Conservation (phyloP, 2,113 vertebrate genomes). For the Malaclemys terrapin region DNA sequence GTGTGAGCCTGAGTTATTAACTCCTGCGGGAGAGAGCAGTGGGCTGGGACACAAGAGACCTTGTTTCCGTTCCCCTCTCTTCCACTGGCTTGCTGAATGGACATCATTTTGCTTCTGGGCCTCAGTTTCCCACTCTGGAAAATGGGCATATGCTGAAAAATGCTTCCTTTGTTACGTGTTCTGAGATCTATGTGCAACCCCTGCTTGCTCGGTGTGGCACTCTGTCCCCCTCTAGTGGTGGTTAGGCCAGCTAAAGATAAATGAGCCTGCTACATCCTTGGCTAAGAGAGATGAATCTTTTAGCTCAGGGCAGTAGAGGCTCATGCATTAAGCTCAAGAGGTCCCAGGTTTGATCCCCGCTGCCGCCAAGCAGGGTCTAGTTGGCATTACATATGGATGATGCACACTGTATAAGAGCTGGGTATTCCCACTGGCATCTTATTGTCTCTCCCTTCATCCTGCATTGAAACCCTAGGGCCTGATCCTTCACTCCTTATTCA, state of each 20-base stretch:
- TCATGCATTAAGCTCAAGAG: background rate
- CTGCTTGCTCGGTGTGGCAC: background rate
- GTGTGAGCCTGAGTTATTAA: background rate
- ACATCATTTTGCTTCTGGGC: background rate
- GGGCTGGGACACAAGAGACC: background rate
- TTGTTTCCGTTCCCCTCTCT: background rate
- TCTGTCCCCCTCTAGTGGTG: background rate
- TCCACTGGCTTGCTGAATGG: background rate
- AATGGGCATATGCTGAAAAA: background rate
- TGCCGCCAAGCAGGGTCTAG: background rate
- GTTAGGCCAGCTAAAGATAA: background rate
- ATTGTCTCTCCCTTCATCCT: background rate
- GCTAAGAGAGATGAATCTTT: background rate
- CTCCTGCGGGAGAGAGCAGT: background rate
- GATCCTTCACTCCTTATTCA: fast-evolving
- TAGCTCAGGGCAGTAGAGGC: background rate
- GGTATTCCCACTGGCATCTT: background rate
- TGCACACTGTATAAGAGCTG: background rate
- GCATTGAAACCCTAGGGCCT: fast-evolving
- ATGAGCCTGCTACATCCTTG: background rate
- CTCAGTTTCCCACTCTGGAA: background rate
- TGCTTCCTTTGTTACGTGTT: background rate
- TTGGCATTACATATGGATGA: background rate
- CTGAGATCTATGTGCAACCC: no score
- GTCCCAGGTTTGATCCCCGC: background rate